Evolutionary conservation across 2,888 invertebrate species (phyloP).

Genomic region (Eristalis intricaria): DNA sequence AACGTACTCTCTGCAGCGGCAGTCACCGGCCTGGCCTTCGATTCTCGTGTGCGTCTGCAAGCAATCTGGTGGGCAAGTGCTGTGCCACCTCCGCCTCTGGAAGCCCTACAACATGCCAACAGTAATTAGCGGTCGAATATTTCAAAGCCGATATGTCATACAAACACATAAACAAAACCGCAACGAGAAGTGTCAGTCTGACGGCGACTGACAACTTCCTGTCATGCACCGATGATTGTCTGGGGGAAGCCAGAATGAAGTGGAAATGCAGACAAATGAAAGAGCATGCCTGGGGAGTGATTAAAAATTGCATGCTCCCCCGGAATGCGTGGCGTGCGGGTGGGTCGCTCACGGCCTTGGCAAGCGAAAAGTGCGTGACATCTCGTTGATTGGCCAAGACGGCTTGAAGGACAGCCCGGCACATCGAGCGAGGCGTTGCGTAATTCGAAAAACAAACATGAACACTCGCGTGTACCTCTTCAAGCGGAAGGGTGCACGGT

Average conservation of each 20-base stretch:
- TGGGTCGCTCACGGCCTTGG: constrained; percentile 28
- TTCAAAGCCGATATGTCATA: constrained; percentile 64
- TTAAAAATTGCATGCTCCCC: constrained; percentile 46
- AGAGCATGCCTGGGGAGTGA: neutral
- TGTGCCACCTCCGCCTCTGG: constrained; percentile 19
- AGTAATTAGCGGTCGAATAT: constrained; percentile 54
- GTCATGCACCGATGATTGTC: constrained; percentile 7
- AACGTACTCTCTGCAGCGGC: neutral
- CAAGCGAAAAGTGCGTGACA: constrained; percentile 41
- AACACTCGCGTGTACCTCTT: neutral
- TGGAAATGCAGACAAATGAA: constrained; percentile 5
- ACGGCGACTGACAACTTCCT: constrained; percentile 19
- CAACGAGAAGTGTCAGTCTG: constrained; percentile 60
- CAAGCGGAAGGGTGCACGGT: constrained; percentile 22
- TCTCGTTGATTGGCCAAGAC: constrained; percentile 20
- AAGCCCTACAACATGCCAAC: constrained; percentile 67
- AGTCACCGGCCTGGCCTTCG: constrained; percentile 10
- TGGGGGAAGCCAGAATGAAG: neutral
- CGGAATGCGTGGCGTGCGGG: constrained; percentile 20
- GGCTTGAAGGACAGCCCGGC: constrained; percentile 41
- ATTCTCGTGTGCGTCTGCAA: constrained; percentile 10
- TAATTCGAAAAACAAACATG: neutral
- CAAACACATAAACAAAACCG: constrained; percentile 39
- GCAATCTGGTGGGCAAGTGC: constrained; percentile 13
- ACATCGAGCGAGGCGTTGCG: neutral